Percentiles rank a stretch among this genome's conserved stretches.
These are phyloP conservation scores for Drosophila varians DNA, from an alignment of 1,140 invertebrate species.

Conservation along the genomic window DNA sequence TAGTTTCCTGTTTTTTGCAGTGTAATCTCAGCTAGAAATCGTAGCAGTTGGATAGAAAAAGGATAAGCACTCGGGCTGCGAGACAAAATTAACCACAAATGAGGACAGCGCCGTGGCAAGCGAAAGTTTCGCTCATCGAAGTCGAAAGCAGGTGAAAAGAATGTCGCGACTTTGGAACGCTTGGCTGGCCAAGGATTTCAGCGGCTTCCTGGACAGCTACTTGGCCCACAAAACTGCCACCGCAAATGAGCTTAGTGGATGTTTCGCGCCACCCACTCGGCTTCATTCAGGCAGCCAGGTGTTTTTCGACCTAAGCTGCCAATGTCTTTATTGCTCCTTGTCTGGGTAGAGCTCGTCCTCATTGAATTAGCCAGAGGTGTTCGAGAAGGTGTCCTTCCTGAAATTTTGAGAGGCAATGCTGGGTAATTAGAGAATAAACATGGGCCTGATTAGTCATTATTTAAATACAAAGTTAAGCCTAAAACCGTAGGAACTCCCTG, in stretches of 20 bases:
- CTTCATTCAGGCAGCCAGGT: slow-evolving; percentile 13
- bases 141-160: slow-evolving; percentile 45
- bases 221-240: slow-evolving; percentile 25
- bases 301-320: slow-evolving; percentile 13
- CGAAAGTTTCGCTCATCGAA: slow-evolving; percentile 53
- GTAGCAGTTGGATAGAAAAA: slow-evolving; percentile 44
- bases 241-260: slow-evolving; percentile 53
- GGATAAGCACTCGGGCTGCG: slow-evolving; percentile 32
- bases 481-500: neutral
- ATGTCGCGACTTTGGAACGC: slow-evolving; percentile 24
- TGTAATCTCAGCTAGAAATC: slow-evolving; percentile 13
- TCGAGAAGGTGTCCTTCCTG: neutral
- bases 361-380: slow-evolving; percentile 50
- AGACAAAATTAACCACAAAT: slow-evolving; percentile 73
- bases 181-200: slow-evolving; percentile 38
- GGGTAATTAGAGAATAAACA: neutral
- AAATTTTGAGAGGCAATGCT: neutral
- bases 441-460: neutral
- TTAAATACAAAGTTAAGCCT: neutral
- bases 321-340: slow-evolving; percentile 25
- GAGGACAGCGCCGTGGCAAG: slow-evolving; percentile 44
- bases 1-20: too few species aligned
- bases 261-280: neutral
- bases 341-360: slow-evolving; percentile 31
- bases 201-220: slow-evolving; percentile 24